Percentiles rank a stretch among this genome's conserved stretches.
These are phyloP conservation scores for Cheilosia pagana DNA, from an alignment of 2,888 invertebrate genomes.

Conservation along the genomic window DNA sequence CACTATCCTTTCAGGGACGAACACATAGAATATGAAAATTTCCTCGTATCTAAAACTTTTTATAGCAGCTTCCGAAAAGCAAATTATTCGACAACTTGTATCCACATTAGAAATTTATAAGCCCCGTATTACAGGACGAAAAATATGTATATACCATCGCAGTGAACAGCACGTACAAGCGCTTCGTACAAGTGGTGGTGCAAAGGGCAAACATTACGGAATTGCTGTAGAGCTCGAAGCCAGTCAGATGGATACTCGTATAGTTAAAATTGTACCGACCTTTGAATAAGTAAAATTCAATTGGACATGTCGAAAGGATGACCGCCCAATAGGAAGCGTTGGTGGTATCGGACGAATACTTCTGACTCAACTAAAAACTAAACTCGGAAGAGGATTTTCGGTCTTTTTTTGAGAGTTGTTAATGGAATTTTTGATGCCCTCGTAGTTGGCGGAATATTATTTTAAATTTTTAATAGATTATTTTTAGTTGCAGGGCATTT, in stretches of 20 bases:
- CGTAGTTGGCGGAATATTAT: neutral
- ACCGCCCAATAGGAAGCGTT: conserved; percentile 11
- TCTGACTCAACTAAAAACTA: neutral
- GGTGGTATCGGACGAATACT: neutral
- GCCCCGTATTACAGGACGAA: conserved; percentile 42
- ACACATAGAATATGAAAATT: conserved; percentile 45
- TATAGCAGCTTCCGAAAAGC: conserved; percentile 13
- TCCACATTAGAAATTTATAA: conserved; percentile 68
- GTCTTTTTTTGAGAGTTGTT: conserved; percentile 40
- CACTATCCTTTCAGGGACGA: conserved; percentile 50
- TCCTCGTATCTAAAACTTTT: conserved; percentile 31
- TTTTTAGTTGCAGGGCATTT: neutral
- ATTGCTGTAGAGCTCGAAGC: conserved; percentile 48
- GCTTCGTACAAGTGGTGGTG: conserved; percentile 17
- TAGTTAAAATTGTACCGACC: conserved; percentile 68
- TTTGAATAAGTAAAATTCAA: conserved; percentile 74
- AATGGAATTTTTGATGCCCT: conserved; percentile 69
- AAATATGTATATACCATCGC: neutral
- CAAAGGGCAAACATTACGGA: conserved; percentile 61
- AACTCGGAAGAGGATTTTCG: conserved; percentile 47
- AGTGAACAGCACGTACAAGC: neutral
- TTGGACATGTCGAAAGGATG: conserved; percentile 63
- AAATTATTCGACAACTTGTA: conserved; percentile 73
- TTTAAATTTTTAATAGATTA: conserved; percentile 39
- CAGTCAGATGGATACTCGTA: conserved; percentile 43